These are phyloP conservation scores for Nymphalis io DNA, from an alignment of 1,140 invertebrate species.

Conservation along the genomic window DNA sequence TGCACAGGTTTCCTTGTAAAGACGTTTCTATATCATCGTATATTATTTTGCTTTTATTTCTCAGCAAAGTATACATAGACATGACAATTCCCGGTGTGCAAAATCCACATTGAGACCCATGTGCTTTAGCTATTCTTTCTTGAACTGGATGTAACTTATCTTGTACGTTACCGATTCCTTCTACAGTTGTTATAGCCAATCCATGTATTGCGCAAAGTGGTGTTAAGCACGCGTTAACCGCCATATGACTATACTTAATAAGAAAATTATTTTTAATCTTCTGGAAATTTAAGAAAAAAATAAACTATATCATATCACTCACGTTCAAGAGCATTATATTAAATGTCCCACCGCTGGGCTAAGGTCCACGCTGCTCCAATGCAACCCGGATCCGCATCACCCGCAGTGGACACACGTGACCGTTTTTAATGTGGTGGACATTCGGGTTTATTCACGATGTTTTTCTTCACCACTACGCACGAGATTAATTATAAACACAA, in stretches of 20 bases:
- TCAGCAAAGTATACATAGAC: conserved; percentile 94
- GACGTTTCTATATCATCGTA: conserved; percentile 88
- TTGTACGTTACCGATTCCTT: conserved; percentile 90
- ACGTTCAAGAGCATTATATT: too few species aligned
- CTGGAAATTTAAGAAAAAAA: too few species aligned
- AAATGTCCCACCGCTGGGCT: too few species aligned
- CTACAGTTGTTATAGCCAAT: conserved; percentile 92
- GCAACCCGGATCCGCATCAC: too few species aligned
- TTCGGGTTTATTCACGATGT: too few species aligned
- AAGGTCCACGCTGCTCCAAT: too few species aligned
- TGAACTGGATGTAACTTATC: conserved; percentile 90
- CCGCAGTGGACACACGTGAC: too few species aligned
- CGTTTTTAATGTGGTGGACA: too few species aligned
- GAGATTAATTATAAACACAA: too few species aligned
- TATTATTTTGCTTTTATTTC: conserved; percentile 82
- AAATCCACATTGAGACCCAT: conserved; percentile 96
- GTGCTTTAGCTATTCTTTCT: conserved; percentile 91
- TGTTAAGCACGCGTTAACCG: conserved; percentile 94
- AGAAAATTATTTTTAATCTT: background rate
- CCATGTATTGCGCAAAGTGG: conserved; percentile 93
- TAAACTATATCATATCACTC: too few species aligned
- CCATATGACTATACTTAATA: conserved; percentile 85
- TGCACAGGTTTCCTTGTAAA: conserved; percentile 94
- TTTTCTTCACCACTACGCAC: too few species aligned
- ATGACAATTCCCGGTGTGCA: conserved; percentile 96